Base-by-base conservation (phyloP, 1,140 invertebrate genomes). In the Oppia nitens region DNA sequence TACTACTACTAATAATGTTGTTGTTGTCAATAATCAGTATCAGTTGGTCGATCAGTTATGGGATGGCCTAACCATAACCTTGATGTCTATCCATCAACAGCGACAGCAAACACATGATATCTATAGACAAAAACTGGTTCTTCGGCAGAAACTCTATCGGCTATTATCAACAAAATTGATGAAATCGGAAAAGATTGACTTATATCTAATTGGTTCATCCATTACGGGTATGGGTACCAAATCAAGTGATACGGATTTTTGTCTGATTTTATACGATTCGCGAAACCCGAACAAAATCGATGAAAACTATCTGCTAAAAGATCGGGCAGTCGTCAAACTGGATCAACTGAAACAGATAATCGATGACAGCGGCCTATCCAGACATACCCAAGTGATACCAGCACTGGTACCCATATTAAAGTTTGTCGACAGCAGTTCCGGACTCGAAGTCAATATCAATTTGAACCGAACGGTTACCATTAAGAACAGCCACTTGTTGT, bases 391-490 rank as follows among this genome's bases (percentile, higher is more conserved):
- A 68, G 70, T 96, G 55, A 95, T 97, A 62, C 80, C 83, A 68
- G 92, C 93, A 21, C 93, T 93, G 75, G 91, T 97, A 53, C 91
- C 91, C 3, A 91, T 95, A 61, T 72, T 96, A 51, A 91, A 89
- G 71, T 92, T 94, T 67, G 76, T 75, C 51, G 87, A 91, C 72
- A 70, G 73, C 11, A 55, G 24, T 29, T 66, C 79, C 64, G 79
- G 80, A 47, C 78, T 97, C 45, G 87, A 94, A 68, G 86, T 97
- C 26, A 94, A 98, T 77, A 75, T 98, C 9, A 98, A 97, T 75
- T 90, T 88, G 67, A 97, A 98, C 72, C 97, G 96, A 72, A 76
- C 81, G 26, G 91, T 97, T 25, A 92, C 92, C 24, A 91, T 98
- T 61, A 77, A 84, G 23, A 98, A 98, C 72, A 97, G 93, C 11